phyloP scores from a whole-genome alignment of 1,140 invertebrate species.

The Drosophila simulans region DNA sequence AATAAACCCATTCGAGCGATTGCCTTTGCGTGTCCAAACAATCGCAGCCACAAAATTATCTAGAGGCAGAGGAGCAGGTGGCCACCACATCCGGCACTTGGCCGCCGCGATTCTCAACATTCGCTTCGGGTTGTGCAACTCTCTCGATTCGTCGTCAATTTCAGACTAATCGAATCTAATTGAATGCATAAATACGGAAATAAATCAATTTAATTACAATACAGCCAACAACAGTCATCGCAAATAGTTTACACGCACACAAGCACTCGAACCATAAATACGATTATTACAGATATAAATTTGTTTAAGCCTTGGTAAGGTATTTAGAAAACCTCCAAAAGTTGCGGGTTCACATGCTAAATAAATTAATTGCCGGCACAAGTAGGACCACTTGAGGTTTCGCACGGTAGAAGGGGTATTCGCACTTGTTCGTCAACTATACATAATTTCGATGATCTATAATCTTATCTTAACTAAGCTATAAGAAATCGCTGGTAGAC shows the following conservation, averaged over 20 bases:
- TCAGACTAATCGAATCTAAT: conserved; percentile 51
- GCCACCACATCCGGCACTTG: conserved; percentile 23
- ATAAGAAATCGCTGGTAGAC: background rate
- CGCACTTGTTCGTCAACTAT: background rate
- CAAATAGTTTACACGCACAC: conserved; percentile 37
- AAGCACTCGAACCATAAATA: conserved; percentile 9
- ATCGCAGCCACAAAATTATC: conserved; percentile 46
- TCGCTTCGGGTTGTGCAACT: conserved; percentile 23
- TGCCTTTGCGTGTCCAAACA: conserved; percentile 65
- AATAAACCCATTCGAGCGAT: conserved; percentile 70
- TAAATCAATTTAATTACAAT: conserved; percentile 65
- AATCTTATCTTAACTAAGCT: background rate
- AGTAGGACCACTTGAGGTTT: background rate
- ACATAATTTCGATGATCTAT: background rate
- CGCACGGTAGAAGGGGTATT: conserved; percentile 11
- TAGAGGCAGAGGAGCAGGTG: background rate
- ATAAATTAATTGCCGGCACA: conserved; percentile 31
- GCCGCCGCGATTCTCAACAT: conserved; percentile 8
- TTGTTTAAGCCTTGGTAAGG: conserved; percentile 9
- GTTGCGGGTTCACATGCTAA: background rate
- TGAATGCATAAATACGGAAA: conserved; percentile 49
- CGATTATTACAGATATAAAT: conserved; percentile 2
- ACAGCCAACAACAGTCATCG: conserved; percentile 29
- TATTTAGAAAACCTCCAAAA: background rate
- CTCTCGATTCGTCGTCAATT: conserved; percentile 29